A percentile compares a stretch with the other conserved stretches of the same genome.
Conservation (phyloP, 2,888 invertebrate species). For the Synergus laeviventris region DNA sequence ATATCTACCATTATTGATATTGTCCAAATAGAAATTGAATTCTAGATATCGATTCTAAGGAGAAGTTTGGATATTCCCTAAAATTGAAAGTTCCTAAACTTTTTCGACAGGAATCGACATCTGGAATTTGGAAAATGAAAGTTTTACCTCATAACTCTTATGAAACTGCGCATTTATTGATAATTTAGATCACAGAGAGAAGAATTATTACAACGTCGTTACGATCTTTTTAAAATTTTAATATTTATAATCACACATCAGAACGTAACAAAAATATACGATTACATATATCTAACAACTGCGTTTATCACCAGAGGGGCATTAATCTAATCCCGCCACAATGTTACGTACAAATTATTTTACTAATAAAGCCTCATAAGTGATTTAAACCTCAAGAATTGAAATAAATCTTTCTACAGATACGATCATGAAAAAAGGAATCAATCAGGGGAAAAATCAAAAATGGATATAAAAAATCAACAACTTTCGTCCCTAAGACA, state of each 20-base stretch:
- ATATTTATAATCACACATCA: slow-evolving; percentile 36
- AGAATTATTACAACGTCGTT: slow-evolving; percentile 56
- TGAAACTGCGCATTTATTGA: slow-evolving; percentile 45
- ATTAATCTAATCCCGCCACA: not conserved
- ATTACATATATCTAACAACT: slow-evolving; percentile 31
- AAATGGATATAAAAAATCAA: not conserved
- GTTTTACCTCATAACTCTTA: slow-evolving; percentile 10
- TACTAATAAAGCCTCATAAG: not conserved
- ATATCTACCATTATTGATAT: not conserved
- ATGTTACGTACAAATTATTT: slow-evolving; percentile 1
- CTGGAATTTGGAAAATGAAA: not conserved
- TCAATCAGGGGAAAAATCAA: not conserved
- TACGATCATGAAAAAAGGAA: not conserved
- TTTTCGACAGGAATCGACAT: not conserved
- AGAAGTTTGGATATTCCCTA: not conserved
- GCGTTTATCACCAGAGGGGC: slow-evolving; percentile 15
- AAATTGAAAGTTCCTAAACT: too few relatives aligned
- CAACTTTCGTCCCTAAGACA: not conserved
- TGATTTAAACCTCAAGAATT: not conserved
- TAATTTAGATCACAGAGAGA: slow-evolving; percentile 61
- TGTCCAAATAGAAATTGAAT: not conserved
- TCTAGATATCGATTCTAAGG: not conserved
- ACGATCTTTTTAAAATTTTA: slow-evolving; percentile 44
- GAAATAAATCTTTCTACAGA: not conserved
- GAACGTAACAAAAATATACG: slow-evolving; percentile 31